phyloP scores from a whole-genome alignment of 2,797 vertebrate species.

The Liparis tanakae region DNA sequence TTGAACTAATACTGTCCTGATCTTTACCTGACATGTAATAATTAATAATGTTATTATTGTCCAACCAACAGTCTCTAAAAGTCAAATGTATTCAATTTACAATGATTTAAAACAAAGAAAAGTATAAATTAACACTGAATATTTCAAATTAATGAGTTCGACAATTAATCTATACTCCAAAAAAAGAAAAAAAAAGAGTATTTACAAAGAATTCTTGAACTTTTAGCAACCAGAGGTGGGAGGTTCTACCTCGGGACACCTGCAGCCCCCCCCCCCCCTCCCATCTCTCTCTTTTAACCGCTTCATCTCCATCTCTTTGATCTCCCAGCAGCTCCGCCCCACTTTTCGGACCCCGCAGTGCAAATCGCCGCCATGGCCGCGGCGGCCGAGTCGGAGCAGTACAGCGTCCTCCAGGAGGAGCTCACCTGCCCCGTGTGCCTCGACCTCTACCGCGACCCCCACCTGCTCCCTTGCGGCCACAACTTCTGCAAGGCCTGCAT shows the following conservation, averaged over 20 bases:
- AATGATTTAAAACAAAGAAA: background rate
- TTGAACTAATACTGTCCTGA: no score
- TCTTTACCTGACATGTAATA: no score
- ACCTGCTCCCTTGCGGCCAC: constrained; percentile 81
- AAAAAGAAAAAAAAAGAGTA: no score
- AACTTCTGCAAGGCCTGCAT: constrained; percentile 82
- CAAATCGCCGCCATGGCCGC: constrained; percentile 69
- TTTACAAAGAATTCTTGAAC: background rate
- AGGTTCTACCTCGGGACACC: background rate
- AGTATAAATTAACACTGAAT: background rate
- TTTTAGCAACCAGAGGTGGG: background rate
- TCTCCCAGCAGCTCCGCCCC: no score
- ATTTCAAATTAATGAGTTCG: no score
- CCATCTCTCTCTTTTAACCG: background rate
- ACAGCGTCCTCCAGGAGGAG: constrained; percentile 79
- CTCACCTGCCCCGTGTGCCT: constrained; percentile 83
- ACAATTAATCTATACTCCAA: no score
- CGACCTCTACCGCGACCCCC: constrained; percentile 79
- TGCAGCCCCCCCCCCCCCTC: background rate
- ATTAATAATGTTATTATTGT: no score
- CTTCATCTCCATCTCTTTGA: no score
- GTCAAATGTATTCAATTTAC: no score
- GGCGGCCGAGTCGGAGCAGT: constrained; percentile 53
- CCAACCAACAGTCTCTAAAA: no score
- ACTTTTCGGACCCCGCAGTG: background rate